Percentiles rank a stretch among this genome's conserved stretches.
Conservation (phyloP, 2,888 invertebrate genomes). For the Leptinotarsa tumamoca region DNA sequence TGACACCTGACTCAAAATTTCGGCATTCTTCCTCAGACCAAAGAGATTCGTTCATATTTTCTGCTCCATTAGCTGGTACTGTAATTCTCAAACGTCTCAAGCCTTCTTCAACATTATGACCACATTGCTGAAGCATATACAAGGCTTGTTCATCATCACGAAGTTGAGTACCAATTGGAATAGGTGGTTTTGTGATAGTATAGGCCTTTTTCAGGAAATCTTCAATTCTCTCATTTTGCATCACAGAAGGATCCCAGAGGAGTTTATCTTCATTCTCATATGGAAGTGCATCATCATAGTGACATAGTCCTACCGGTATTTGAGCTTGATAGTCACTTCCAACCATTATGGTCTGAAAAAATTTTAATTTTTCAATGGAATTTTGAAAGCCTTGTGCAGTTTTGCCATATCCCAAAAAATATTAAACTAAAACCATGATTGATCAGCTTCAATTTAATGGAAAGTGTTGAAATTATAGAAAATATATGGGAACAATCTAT, state of each 20-base stretch:
- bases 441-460: too few relatives aligned
- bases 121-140: conserved; percentile 91
- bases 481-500: too few relatives aligned
- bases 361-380: background rate
- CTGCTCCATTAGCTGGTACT: conserved; percentile 70
- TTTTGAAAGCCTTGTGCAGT: too few relatives aligned
- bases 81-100: conserved; percentile 74
- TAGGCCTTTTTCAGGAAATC: conserved; percentile 79
- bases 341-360: conserved; percentile 87
- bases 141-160: conserved; percentile 92
- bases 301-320: conserved; percentile 91
- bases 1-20: conserved; percentile 95
- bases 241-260: conserved; percentile 89
- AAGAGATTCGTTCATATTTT: conserved; percentile 77
- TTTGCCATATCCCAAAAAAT: too few relatives aligned
- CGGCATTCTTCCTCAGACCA: conserved; percentile 99
- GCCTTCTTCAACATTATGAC: conserved; percentile 95
- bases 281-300: conserved; percentile 93
- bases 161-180: conserved; percentile 81
- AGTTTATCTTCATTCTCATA: conserved; percentile 96
- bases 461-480: too few relatives aligned
- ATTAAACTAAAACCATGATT: too few relatives aligned
- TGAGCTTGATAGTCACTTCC: conserved; percentile 94
- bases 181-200: conserved; percentile 66
- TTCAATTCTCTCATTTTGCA: conserved; percentile 80